Base-by-base conservation (phyloP, 2,113 vertebrate species). In the Genyomyrus donnyi region DNA sequence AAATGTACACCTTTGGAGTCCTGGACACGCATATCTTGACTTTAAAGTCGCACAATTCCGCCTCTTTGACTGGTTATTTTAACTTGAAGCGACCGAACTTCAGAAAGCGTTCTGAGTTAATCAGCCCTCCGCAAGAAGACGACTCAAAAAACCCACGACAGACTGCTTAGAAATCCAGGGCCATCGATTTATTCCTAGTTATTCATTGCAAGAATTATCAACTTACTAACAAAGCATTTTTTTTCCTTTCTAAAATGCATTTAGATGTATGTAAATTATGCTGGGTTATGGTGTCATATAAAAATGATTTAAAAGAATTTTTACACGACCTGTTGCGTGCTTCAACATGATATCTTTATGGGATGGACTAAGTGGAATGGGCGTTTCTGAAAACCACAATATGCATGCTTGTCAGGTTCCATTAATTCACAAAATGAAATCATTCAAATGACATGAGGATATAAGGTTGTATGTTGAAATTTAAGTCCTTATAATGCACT, bases 21-120 rank as follows among this genome's bases (percentile, higher is more conserved):
- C n/a, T 90, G 7, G 39, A 27, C 80, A 66, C 42, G 80, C 50
- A 88, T 88, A 88, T 88, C 85, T 50, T 66, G 56, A 49, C 62
- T 90, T 88, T 17, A 53, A 53, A 87, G 27, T 10, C n/a, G 24
- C 24, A 31, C 24, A 87, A 53, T 85, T 48, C 45, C 83, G 45
- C 45, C 21, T 46, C 35, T 85, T 85, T 24, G 45, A 7, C 42
- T 0, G 45, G 83, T 48, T 24, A 24, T 24, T 24, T 48, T 85
- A 24, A 85, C 45, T 46, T 46, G 46, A 45, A 42, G 39, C 8
- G 8, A 85, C 5, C 42, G 17, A 85, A 85, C 42, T 48, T 48
- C 45, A 4, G 24, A n/a, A 85, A n/a, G 45, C 15, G 42, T 48
- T 10, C 31, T 11, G 42, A 46, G 19, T 85, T 45, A 85, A 46